Conservation (phyloP, 2,797 vertebrate genomes). For the Hyperoplus immaculatus region DNA sequence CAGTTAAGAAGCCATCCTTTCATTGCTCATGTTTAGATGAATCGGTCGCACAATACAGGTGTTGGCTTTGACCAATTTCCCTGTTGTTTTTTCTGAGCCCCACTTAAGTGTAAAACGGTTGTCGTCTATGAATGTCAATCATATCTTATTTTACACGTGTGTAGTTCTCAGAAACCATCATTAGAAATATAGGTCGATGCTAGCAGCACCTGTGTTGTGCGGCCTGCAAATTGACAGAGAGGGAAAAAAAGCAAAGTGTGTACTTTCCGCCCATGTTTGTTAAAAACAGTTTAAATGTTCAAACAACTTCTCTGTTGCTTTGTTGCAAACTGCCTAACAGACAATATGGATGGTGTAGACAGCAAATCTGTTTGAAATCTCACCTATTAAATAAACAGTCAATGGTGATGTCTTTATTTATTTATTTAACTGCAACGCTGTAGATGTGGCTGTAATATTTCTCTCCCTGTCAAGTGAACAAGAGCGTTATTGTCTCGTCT, state of each 20-base stretch:
- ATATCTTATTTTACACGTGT: background rate
- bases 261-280: too few relatives aligned
- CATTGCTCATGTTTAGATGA: background rate
- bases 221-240: background rate
- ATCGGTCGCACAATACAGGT: background rate
- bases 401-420: background rate
- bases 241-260: background rate
- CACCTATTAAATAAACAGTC: background rate
- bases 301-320: background rate
- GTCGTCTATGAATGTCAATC: slow-evolving; percentile 4
- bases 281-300: background rate
- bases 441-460: background rate
- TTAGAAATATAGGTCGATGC: background rate
- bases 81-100: background rate
- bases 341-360: background rate
- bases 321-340: background rate
- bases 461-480: background rate
- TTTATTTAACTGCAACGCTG: background rate
- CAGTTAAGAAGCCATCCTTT: background rate
- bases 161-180: background rate
- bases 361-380: background rate
- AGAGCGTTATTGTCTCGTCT: too few relatives aligned
- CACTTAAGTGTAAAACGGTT: background rate
- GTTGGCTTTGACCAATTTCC: background rate
- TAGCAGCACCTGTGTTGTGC: background rate